Evolutionary conservation across 1,140 invertebrate species (phyloP).

Genomic region (Zaprionus nigranus): DNA sequence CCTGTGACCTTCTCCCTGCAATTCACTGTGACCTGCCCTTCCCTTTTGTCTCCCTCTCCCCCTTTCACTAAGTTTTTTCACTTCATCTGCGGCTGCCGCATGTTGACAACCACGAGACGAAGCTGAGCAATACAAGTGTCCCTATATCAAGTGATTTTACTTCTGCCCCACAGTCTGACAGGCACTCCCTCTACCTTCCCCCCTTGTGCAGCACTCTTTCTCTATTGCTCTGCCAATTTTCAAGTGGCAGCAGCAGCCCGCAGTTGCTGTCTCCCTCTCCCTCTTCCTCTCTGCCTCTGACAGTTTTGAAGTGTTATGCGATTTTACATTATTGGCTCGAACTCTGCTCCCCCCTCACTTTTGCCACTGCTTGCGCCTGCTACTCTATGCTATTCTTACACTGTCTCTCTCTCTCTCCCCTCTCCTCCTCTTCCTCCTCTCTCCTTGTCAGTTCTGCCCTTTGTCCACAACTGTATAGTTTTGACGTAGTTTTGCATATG

Average conservation of each 20-base stretch:
- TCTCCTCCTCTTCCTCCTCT: slow-evolving; percentile 12
- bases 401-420: not conserved
- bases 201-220: not conserved
- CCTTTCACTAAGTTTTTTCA: not conserved
- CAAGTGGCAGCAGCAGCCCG: slow-evolving; percentile 53
- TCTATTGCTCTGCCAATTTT: slow-evolving; percentile 59
- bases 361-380: not conserved
- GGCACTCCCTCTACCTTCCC: not conserved
- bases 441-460: slow-evolving; percentile 3
- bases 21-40: not conserved
- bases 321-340: slow-evolving; percentile 79
- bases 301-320: slow-evolving; percentile 76
- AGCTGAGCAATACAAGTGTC: slow-evolving; percentile 71
- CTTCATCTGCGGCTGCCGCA: not conserved
- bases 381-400: slow-evolving; percentile 1
- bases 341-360: not conserved
- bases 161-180: slow-evolving; percentile 57
- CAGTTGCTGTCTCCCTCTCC: slow-evolving; percentile 5
- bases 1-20: not conserved
- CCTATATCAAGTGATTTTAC: slow-evolving; percentile 78
- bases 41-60: not conserved
- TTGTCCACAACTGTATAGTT: slow-evolving; percentile 48
- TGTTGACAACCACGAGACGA: not conserved
- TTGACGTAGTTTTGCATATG: slow-evolving; percentile 61
- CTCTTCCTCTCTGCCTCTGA: slow-evolving; percentile 24